Evolutionary conservation across 2,797 vertebrate genomes (phyloP), one percentile per base, ranked within the genome.

Genomic region (Epinephelus malabaricus): DNA sequence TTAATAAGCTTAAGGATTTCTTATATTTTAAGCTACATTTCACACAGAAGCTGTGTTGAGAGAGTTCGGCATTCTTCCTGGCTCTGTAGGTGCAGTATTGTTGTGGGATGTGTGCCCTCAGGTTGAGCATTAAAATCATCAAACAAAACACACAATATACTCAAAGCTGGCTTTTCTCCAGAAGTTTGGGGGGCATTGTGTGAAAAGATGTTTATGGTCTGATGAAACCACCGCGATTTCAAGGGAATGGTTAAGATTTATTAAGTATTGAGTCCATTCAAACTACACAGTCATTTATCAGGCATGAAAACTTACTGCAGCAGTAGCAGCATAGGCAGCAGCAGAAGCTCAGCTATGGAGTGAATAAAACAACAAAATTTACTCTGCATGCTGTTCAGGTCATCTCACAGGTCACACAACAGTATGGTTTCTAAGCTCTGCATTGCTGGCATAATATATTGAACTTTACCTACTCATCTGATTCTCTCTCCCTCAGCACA

Each of bases 221-320:
- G 54, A 40, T 73, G 82, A 78, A 89, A 80, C 30, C 50, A 59
- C 60, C 78, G 66, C 43, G 61, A 84, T 88, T 91, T 88, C 85
- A 86, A 82, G 86, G 78, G 84, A 88, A 86, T 71, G 73, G 75
- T 88, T 65, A 53, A 78, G 88, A 89, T 92, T 86, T 90, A 92
- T 94, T 85, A 86, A 88, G 87, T 86, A 78, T 75, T 59, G 79
- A 91, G 84, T 89, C 80, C 78, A 82, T 90, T 91, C 61, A 91
- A 85, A 86, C 78, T 61, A 67, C 60, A 66, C n/a, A 53, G 86
- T 84, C 78, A 91, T 92, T 89, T 81, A 91, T 91, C 79, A 86
- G 65, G 61, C 55, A 83, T 65, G 78, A 61, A 79, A 83, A 89
- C 69, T 55, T 81, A 66, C 47, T 60, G 76, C 82, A 21, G 71